Evolutionary conservation across 2,888 invertebrate species (phyloP).

Genomic region (Nephrocerus scutellatus): DNA sequence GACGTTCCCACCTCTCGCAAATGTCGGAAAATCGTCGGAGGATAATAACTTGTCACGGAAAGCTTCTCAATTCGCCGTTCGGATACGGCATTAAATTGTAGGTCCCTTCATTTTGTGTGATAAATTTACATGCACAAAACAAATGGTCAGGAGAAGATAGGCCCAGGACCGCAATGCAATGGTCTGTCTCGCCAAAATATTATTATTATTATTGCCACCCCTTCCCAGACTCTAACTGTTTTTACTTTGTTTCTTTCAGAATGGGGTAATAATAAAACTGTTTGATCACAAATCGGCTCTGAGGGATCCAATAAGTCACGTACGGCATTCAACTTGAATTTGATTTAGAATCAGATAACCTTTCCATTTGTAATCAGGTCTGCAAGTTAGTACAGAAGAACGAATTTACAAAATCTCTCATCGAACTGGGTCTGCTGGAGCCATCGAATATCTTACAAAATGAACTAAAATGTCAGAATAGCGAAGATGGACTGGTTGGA

Average conservation of each 20-base stretch:
- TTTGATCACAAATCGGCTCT: conserved; percentile 49
- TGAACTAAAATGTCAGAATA: conserved; percentile 28
- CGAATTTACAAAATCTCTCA: conserved; percentile 55
- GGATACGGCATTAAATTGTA: no score
- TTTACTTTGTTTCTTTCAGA: conserved; percentile 37
- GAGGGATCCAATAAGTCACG: conserved; percentile 49
- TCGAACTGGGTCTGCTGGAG: conserved; percentile 53
- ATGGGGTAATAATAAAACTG: conserved; percentile 51
- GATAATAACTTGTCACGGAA: no score
- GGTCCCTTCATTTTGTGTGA: no score
- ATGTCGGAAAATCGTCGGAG: no score
- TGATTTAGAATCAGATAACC: not conserved
- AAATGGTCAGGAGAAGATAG: no score
- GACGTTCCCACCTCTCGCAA: no score
- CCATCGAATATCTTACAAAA: conserved; percentile 32
- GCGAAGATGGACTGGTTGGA: conserved; percentile 26
- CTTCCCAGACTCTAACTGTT: no score
- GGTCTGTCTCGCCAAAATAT: no score
- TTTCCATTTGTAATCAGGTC: conserved; percentile 24
- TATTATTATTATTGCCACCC: no score
- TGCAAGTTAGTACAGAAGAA: conserved; percentile 57
- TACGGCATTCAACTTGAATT: conserved; percentile 25
- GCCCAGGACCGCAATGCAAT: no score
- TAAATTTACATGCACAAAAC: no score
- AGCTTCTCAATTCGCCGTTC: no score